A percentile compares a stretch with the other conserved stretches of the same genome.
These are phyloP conservation scores for Argopecten irradians DNA, from an alignment of 1,140 invertebrate species.

Conservation along the genomic window DNA sequence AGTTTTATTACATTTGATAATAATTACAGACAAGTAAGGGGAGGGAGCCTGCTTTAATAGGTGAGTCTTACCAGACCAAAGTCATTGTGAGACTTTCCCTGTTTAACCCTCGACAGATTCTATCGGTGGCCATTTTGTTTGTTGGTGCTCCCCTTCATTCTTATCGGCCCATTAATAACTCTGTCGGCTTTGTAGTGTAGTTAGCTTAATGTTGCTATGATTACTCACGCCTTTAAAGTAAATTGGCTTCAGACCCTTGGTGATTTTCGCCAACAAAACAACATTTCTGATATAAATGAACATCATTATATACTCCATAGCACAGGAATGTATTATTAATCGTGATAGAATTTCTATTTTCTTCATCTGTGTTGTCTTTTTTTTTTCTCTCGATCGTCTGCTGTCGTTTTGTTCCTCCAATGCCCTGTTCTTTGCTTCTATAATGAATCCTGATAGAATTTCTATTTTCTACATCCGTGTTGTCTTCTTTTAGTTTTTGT, in stretches of 20 bases:
- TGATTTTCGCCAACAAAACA: conserved; percentile 3
- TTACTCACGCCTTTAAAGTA: conserved; percentile 2
- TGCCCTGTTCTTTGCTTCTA: not conserved
- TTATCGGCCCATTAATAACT: conserved; percentile 10
- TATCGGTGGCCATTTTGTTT: conserved; percentile 17
- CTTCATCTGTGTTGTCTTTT: not conserved
- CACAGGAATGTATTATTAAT: not conserved
- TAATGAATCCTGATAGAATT: not conserved
- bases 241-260: conserved; percentile 1
- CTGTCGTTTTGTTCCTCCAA: not conserved
- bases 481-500: not conserved
- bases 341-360: conserved; percentile 11
- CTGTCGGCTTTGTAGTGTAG: not conserved
- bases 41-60: not conserved
- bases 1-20: conserved; percentile 13
- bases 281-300: not conserved
- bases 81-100: not conserved
- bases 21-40: not conserved
- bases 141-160: conserved; percentile 14
- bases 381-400: not conserved
- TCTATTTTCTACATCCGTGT: not conserved
- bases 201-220: not conserved
- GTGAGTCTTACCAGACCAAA: not conserved
- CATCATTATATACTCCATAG: not conserved
- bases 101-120: not conserved